phyloP scores from a whole-genome alignment of 37 sponge, comb jelly and placozoan species.

The Mnemiopsis leidyi region DNA sequence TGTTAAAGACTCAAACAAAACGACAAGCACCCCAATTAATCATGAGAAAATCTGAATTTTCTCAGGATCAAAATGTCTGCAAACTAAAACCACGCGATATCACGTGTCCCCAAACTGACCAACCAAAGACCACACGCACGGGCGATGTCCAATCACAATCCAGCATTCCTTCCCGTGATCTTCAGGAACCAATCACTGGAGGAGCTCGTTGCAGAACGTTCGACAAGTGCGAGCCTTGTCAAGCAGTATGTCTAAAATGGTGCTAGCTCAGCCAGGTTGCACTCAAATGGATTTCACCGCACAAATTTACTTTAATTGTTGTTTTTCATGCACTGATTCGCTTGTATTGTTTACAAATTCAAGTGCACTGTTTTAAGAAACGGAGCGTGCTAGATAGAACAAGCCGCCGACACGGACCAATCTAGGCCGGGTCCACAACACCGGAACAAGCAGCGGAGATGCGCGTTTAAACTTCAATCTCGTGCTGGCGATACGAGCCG shows the following conservation, averaged over 20 bases:
- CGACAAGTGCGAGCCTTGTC: neutral
- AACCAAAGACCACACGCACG: neutral
- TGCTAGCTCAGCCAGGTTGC: neutral
- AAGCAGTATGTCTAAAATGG: slow-evolving; percentile 37
- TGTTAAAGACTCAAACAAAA: neutral
- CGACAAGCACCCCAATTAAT: neutral
- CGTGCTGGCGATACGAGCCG: neutral
- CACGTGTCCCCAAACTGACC: neutral
- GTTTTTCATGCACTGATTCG: neutral
- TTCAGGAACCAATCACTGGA: neutral
- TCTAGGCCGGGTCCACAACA: neutral
- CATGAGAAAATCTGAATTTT: neutral
- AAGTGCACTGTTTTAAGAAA: neutral
- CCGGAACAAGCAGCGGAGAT: neutral
- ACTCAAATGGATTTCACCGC: slow-evolving; percentile 30
- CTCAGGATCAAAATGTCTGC: neutral
- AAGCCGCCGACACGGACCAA: neutral
- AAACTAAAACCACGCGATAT: neutral
- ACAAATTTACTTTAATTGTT: neutral
- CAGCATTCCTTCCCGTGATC: neutral
- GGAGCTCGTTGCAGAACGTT: neutral
- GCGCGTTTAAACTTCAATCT: neutral
- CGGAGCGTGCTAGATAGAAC: neutral
- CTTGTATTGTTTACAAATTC: neutral
- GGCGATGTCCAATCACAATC: neutral